Evolutionary conservation across 2,113 vertebrate species (phyloP).

Genomic region (Calidris pugnax): DNA sequence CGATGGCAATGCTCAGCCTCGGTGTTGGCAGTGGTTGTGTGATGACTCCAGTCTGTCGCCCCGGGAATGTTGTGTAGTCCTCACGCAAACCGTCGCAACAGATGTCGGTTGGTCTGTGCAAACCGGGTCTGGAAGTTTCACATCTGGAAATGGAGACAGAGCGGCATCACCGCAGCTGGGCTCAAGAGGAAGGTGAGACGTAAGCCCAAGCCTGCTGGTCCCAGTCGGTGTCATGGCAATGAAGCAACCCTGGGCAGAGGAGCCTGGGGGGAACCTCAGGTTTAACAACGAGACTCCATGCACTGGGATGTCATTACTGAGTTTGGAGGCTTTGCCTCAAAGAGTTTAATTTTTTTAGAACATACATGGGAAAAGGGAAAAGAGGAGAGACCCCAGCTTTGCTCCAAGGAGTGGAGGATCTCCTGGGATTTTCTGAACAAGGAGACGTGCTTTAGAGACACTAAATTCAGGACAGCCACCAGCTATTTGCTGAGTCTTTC

Average conservation of each 20-base stretch:
- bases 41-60: not conserved
- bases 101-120: conserved; percentile 3
- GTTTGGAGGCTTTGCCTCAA: not conserved
- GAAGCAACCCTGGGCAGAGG: not conserved
- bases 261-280: not conserved
- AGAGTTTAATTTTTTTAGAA: not conserved
- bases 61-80: not conserved
- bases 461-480: not conserved
- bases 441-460: not conserved
- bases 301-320: not conserved
- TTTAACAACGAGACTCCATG: not conserved
- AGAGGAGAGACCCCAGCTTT: not conserved
- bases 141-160: not conserved
- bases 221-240: not conserved
- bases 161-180: not conserved
- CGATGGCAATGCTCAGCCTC: rapidly evolving
- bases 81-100: not conserved
- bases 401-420: not conserved
- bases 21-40: not conserved
- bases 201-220: not conserved
- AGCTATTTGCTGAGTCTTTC: not conserved
- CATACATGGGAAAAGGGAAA: not conserved
- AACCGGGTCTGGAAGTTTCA: not conserved
- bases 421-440: not conserved
- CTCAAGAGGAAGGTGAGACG: not conserved